Base-by-base conservation (phyloP, 1,140 invertebrate species). In the Euwallacea similis region DNA sequence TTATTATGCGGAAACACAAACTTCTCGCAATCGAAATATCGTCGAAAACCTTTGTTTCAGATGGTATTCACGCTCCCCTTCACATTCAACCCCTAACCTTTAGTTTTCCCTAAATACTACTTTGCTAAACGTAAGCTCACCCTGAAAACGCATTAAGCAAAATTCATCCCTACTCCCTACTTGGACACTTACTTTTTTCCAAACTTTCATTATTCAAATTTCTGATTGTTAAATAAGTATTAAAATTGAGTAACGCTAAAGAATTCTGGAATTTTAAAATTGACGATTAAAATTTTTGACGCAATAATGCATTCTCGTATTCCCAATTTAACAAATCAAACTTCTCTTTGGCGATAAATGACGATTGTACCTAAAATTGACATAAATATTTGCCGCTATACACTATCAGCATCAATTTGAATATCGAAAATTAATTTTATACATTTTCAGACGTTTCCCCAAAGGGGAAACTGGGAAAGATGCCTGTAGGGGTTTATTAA, bases 1-100 rank as follows among this genome's bases (percentile, higher is more conserved):
- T 50, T 50, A 50, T 50, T 50, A 50, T 50, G 46, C 46, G 46
- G 46, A 50, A 50, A 50, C 46, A 50, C 21, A 33, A 33, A 33
- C 46, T 50, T 50, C 46, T 50, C 46, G 46, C 46, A 50, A 50
- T 50, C 46, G 46, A 13, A 50, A 50, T 50, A 50, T 50, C 21
- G 21, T 33, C 13, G 46, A 50, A 50, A 13, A 50, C 46, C 46
- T 50, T 50, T 50, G 46, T 50, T 50, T 11, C 46, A 6, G 9
- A 11, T 50, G 46, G 46, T 50, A 50, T 50, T 50, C 46, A 50
- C 46, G 46, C 46, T 50, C 13, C 46, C 46, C 46, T 50, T 50
- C 9, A 10, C 46, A 11, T 50, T 50, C 9, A 10, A 50, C 9
- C 13, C 13, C 46, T 50, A 50, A 50, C 46, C 46, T 50, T 50